Percentiles rank a stretch among this genome's conserved stretches.
phyloP scores from a whole-genome alignment of 2,113 vertebrate species.

The Pterocles burchelli region DNA sequence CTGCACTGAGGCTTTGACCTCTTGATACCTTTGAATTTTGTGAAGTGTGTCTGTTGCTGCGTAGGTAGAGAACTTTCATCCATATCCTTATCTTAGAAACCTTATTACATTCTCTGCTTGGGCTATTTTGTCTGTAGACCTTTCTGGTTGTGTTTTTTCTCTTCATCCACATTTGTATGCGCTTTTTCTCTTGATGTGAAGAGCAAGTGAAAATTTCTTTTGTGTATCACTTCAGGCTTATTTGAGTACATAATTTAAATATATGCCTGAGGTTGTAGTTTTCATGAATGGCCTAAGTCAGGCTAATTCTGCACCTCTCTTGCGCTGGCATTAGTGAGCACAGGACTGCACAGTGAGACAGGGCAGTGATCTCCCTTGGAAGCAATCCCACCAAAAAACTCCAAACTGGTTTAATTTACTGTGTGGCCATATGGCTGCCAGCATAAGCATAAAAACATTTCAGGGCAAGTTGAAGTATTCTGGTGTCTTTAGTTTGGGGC shows the following conservation, averaged over 20 bases:
- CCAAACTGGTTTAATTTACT: neutral
- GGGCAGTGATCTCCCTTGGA: neutral
- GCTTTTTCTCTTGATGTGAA: neutral
- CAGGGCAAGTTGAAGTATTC: neutral
- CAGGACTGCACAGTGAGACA: neutral
- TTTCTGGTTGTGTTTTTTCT: neutral
- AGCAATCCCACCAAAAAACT: neutral
- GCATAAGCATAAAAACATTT: neutral
- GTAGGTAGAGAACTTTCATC: neutral
- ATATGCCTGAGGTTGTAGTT: neutral
- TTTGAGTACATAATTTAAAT: neutral
- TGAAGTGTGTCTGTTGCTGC: neutral
- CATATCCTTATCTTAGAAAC: neutral
- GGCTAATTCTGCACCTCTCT: neutral
- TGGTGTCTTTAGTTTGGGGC: neutral
- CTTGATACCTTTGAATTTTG: neutral
- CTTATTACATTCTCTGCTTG: neutral
- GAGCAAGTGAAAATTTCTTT: neutral
- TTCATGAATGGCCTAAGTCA: neutral
- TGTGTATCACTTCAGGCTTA: neutral
- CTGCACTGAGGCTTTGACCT: neutral
- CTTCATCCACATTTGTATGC: neutral
- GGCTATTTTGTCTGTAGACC: neutral
- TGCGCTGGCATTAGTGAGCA: fast-evolving
- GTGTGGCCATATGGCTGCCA: neutral